Conservation (phyloP, 2,797 vertebrate genomes). For the Danio aesculapii region DNA sequence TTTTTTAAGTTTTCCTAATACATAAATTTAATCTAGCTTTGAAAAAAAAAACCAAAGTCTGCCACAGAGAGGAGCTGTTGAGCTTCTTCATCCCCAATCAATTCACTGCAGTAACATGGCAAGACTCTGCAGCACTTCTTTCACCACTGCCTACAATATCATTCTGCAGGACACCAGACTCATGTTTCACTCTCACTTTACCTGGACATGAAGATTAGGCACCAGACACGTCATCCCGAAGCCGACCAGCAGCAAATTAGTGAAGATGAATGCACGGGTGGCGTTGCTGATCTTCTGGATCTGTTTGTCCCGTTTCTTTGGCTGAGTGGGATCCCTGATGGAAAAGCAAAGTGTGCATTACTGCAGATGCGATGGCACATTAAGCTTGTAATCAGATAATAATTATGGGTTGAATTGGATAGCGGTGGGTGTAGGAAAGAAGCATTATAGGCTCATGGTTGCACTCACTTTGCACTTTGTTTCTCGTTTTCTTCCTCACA, state of each 20-base stretch:
- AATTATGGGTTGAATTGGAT: neutral
- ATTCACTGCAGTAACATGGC: constrained; percentile 48
- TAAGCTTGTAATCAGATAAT: neutral
- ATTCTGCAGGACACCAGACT: constrained; percentile 51
- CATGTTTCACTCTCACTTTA: constrained; percentile 83
- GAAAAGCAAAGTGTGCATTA: constrained; percentile 3
- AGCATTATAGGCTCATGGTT: neutral
- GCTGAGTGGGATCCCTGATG: constrained; percentile 85
- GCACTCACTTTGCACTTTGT: constrained; percentile 78
- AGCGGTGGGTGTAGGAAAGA: neutral
- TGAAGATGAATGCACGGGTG: constrained; percentile 93
- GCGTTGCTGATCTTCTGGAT: constrained; percentile 95
- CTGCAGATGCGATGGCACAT: neutral
- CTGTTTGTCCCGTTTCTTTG: constrained; percentile 85
- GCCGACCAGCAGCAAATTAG: constrained; percentile 91
- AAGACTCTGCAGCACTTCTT: constrained; percentile 63
- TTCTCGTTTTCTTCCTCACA: constrained; percentile 88
- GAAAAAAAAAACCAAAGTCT: constrained; percentile 50
- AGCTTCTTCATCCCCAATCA: constrained; percentile 15
- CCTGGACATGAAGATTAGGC: constrained; percentile 89
- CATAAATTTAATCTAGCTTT: constrained; percentile 29
- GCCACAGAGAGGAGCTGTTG: constrained; percentile 68
- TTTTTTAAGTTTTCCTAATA: constrained; percentile 29
- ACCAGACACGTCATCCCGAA: constrained; percentile 93
- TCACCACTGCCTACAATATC: neutral